These are phyloP conservation scores for Lutjanus erythropterus DNA, from an alignment of 2,113 vertebrate species.

Conservation along the genomic window DNA sequence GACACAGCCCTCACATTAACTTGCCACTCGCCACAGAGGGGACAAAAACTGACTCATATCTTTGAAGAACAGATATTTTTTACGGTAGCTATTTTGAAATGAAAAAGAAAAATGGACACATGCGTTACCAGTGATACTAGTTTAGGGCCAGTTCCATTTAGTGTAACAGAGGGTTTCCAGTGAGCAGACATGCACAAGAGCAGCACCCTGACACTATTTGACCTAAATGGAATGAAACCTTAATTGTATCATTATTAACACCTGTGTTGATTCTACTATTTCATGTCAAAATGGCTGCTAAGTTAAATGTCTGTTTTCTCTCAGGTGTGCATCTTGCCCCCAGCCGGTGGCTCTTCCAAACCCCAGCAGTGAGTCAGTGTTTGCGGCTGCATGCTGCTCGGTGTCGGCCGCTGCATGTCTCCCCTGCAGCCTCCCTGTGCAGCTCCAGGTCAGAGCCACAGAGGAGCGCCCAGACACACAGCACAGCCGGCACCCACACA, in stretches of 20 bases:
- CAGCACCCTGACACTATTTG: too few relatives aligned
- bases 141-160: too few relatives aligned
- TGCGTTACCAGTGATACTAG: too few relatives aligned
- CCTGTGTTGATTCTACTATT: too few relatives aligned
- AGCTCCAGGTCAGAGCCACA: constrained; percentile 72
- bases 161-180: too few relatives aligned
- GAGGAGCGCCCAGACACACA: constrained; percentile 17
- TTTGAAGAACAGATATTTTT: too few relatives aligned
- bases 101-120: too few relatives aligned
- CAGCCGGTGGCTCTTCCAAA: constrained; percentile 27
- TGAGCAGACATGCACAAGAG: too few relatives aligned
- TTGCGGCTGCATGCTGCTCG: constrained; percentile 1
- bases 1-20: not conserved
- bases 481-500: not conserved
- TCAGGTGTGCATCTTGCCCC: constrained; percentile 50
- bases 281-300: too few relatives aligned
- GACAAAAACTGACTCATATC: not conserved
- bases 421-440: constrained; percentile 55
- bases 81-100: too few relatives aligned
- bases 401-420: constrained; percentile 47
- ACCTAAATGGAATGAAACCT: too few relatives aligned
- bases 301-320: not conserved
- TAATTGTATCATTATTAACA: too few relatives aligned
- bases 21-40: not conserved
- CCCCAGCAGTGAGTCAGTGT: constrained; percentile 7